These are phyloP conservation scores for Alosa sapidissima DNA, from an alignment of 2,797 vertebrate genomes.

Conservation along the genomic window DNA sequence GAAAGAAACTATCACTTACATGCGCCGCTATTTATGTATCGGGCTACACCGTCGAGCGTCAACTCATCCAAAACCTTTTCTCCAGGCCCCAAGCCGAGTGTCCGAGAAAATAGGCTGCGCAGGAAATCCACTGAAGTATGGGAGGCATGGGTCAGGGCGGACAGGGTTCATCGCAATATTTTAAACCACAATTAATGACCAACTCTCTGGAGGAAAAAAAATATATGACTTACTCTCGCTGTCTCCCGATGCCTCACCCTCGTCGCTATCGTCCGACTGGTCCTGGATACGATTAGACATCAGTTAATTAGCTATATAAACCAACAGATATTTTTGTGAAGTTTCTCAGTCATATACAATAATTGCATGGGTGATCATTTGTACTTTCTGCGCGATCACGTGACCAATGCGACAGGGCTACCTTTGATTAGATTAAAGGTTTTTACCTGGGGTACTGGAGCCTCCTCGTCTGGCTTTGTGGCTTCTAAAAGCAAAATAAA, in stretches of 20 bases:
- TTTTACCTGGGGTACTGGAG: conserved; percentile 63
- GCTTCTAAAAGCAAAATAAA: conserved; percentile 57
- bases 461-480: conserved; percentile 65
- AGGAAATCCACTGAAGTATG: conserved; percentile 84
- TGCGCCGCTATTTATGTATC: conserved; percentile 83
- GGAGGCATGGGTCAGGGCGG: conserved; percentile 6
- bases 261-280: conserved; percentile 77
- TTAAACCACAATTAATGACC: background rate
- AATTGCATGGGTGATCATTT: no score
- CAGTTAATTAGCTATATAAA: background rate
- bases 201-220: no score
- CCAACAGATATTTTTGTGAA: no score
- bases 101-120: conserved; percentile 83
- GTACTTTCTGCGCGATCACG: no score
- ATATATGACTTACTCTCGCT: conserved; percentile 73
- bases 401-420: no score
- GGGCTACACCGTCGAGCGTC: conserved; percentile 81
- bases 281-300: conserved; percentile 50
- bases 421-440: background rate
- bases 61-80: conserved; percentile 86
- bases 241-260: conserved; percentile 71
- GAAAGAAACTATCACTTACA: conserved; percentile 69
- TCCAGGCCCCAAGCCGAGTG: conserved; percentile 75
- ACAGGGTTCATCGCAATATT: background rate
- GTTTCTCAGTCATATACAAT: no score